Conservation (phyloP, 2,113 vertebrate species). For the Pyxicephalus adspersus region DNA sequence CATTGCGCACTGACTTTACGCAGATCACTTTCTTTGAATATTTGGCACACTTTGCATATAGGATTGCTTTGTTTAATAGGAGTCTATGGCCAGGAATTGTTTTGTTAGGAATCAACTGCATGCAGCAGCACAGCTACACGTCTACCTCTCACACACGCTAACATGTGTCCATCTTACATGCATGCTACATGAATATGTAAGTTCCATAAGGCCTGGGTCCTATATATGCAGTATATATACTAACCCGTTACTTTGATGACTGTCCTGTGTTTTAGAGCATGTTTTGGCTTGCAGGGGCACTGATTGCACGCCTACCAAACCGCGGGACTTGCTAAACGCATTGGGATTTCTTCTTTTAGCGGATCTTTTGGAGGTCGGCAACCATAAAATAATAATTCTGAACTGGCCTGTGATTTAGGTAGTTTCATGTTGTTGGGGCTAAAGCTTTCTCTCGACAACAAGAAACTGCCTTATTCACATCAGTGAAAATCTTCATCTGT, state of each 20-base stretch:
- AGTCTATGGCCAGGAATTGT: background rate
- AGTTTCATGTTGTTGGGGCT: slow-evolving; percentile 99
- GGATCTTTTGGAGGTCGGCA: slow-evolving; percentile 58
- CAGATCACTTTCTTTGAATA: background rate
- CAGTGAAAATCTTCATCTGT: slow-evolving; percentile 87
- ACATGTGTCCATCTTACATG: background rate
- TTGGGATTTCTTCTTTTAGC: slow-evolving; percentile 63
- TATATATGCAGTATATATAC: background rate
- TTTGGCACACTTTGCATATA: background rate
- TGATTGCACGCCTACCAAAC: background rate
- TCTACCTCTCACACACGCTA: background rate
- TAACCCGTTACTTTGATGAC: slow-evolving; percentile 7
- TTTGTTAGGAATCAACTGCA: background rate
- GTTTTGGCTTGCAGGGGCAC: background rate
- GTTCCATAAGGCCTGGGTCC: no score
- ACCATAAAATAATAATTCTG: slow-evolving; percentile 67
- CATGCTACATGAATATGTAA: background rate
- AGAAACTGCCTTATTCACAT: slow-evolving; percentile 97
- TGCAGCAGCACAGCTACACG: background rate
- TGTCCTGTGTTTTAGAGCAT: background rate
- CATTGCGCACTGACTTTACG: background rate
- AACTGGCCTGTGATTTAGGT: slow-evolving; percentile 98
- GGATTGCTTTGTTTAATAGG: background rate
- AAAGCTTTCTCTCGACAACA: slow-evolving; percentile 94
- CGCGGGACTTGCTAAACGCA: slow-evolving; percentile 22